phyloP scores from a whole-genome alignment of 2,888 invertebrate genomes.

The Venusia cambrica region DNA sequence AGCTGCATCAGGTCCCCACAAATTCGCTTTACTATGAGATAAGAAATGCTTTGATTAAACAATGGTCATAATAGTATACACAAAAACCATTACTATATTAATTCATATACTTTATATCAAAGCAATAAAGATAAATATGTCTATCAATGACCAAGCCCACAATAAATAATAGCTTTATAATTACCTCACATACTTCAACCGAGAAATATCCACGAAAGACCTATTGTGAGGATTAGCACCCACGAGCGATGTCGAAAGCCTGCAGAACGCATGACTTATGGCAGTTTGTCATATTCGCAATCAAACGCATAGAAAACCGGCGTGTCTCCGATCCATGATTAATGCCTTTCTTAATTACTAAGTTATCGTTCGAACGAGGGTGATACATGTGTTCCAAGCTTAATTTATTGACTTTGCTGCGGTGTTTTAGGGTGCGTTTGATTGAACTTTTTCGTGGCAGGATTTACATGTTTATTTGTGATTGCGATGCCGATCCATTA shows the following conservation, averaged over 20 bases:
- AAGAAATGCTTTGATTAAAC: no score
- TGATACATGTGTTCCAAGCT: slow-evolving; percentile 67
- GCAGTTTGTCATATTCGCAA: slow-evolving; percentile 72
- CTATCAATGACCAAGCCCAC: no score
- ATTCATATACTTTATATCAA: no score
- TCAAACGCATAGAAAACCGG: slow-evolving; percentile 51
- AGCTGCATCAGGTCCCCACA: no score
- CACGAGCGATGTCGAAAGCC: slow-evolving; percentile 37
- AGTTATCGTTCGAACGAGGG: slow-evolving; percentile 61
- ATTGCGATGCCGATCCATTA: slow-evolving; percentile 7
- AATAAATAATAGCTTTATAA: slow-evolving; percentile 1
- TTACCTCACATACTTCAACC: slow-evolving; percentile 9
- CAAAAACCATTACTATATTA: no score
- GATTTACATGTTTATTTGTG: slow-evolving; percentile 12
- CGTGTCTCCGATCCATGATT: slow-evolving; percentile 69
- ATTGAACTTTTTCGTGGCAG: slow-evolving; percentile 32
- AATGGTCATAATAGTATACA: no score
- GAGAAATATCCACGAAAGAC: slow-evolving; percentile 18
- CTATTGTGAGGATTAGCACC: slow-evolving; percentile 47
- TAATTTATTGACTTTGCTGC: slow-evolving; percentile 73
- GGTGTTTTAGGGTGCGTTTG: slow-evolving; percentile 38
- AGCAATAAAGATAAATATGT: no score
- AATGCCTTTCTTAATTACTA: slow-evolving; percentile 79
- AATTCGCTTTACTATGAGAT: no score
- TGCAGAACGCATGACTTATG: slow-evolving; percentile 63